Evolutionary conservation across 2,797 vertebrate genomes (phyloP).

Genomic region (Nasua narica): DNA sequence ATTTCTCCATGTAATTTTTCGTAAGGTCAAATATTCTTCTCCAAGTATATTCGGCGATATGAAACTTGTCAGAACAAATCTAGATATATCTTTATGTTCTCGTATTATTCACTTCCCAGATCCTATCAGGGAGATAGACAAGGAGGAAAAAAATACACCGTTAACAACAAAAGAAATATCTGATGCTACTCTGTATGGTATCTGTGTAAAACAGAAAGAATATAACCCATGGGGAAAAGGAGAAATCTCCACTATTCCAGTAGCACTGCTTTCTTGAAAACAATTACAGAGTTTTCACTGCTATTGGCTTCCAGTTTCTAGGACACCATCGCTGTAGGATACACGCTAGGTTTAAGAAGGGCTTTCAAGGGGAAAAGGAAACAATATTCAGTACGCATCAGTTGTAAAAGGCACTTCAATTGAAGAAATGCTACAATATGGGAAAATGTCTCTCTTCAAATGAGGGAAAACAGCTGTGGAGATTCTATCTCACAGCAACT

Average conservation of each 20-base stretch:
- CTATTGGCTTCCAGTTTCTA: neutral
- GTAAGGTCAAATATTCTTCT: conserved; percentile 23
- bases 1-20: conserved; percentile 46
- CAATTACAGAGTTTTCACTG: neutral
- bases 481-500: neutral
- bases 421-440: neutral
- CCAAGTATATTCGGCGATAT: conserved; percentile 8
- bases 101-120: conserved; percentile 42
- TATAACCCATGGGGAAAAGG: neutral
- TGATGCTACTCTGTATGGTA: neutral
- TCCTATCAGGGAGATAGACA: conserved; percentile 24
- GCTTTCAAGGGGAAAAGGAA: neutral
- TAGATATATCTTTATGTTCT: conserved; percentile 49
- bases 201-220: conserved; percentile 33
- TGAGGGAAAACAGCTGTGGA: neutral
- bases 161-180: conserved; percentile 49
- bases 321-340: neutral
- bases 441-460: neutral
- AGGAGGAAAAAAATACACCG: conserved; percentile 39
- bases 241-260: neutral
- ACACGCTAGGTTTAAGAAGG: neutral
- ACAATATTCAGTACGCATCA: neutral
- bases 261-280: neutral
- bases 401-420: conserved; percentile 7
- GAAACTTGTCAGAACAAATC: conserved; percentile 64